Percentiles rank a stretch among this genome's conserved stretches.
Evolutionary conservation across 2,797 vertebrate species (phyloP).

Genomic region (Phrynocephalus guinanensis): DNA sequence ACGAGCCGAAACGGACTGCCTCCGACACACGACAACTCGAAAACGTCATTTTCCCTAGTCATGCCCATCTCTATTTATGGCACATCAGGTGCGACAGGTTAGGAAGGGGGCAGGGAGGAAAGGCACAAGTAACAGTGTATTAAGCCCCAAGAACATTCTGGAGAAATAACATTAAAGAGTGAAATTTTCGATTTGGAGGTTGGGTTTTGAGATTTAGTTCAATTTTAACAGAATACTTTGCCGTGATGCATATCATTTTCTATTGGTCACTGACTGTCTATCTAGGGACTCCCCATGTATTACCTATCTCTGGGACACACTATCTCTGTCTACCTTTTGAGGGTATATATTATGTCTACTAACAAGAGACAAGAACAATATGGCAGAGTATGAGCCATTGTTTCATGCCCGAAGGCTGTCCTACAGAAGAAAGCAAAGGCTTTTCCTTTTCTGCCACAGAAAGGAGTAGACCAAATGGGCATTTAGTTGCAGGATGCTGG

Average conservation of each 20-base stretch:
- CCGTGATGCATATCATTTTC: neutral
- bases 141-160: neutral
- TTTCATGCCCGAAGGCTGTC: neutral
- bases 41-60: no score
- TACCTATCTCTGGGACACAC: neutral
- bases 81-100: neutral
- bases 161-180: slow-evolving; percentile 28
- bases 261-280: neutral
- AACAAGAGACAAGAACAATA: neutral
- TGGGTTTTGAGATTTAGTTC: neutral
- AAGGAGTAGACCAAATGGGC: neutral
- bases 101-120: neutral
- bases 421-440: neutral
- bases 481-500: no score
- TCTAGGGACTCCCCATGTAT: neutral
- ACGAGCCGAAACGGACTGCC: no score
- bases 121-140: neutral
- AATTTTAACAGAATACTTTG: slow-evolving; percentile 27
- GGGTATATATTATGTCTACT: neutral
- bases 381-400: neutral
- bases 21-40: no score
- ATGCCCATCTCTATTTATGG: no score
- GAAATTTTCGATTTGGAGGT: slow-evolving; percentile 22
- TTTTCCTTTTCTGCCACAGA: no score
- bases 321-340: neutral